phyloP scores from a whole-genome alignment of 2,888 invertebrate species.

The Xylota segnis region DNA sequence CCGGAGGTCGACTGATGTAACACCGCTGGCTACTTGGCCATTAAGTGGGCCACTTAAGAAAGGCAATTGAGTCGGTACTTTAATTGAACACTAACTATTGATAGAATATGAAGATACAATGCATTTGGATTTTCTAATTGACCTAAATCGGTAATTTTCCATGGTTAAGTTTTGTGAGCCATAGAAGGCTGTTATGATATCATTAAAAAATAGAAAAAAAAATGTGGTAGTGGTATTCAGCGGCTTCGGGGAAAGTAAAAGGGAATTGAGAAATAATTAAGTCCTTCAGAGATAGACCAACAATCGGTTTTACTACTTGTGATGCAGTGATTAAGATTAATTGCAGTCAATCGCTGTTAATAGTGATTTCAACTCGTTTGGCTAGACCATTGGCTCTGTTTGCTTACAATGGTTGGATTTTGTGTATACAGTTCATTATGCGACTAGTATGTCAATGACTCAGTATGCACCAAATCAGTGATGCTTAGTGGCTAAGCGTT shows the following conservation, averaged over 20 bases:
- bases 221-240: background rate
- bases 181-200: slow-evolving; percentile 7
- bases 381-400: too few species aligned
- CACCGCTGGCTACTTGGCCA: slow-evolving; percentile 29
- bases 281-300: background rate
- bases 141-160: slow-evolving; percentile 27
- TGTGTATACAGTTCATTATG: too few species aligned
- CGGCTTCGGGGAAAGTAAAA: background rate
- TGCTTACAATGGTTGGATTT: too few species aligned
- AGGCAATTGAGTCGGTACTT: background rate
- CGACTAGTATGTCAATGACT: too few species aligned
- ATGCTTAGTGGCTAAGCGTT: too few species aligned
- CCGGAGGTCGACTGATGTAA: slow-evolving; percentile 53
- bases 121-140: slow-evolving; percentile 24
- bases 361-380: too few species aligned
- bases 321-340: background rate
- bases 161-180: slow-evolving; percentile 21
- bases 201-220: background rate
- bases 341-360: background rate
- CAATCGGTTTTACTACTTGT: background rate
- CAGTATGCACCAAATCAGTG: too few species aligned
- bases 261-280: background rate
- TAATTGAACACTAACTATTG: slow-evolving; percentile 13
- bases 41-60: slow-evolving; percentile 28
- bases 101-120: slow-evolving; percentile 15